phyloP scores from a whole-genome alignment of 2,797 vertebrate species.

The Orestias chungarensis region DNA sequence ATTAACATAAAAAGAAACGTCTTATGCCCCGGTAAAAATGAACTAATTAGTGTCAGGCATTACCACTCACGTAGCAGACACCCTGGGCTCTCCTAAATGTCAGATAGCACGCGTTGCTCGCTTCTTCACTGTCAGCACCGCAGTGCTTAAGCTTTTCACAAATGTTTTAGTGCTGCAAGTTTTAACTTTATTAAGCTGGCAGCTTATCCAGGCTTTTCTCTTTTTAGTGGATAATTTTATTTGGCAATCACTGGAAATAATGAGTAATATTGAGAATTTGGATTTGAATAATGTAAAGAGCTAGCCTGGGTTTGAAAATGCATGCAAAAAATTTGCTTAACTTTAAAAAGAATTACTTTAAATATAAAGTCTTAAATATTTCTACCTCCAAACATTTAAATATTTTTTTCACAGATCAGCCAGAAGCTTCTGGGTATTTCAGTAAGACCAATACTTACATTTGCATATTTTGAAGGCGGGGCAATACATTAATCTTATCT shows the following conservation, averaged over 20 bases:
- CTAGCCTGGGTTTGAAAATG: no score
- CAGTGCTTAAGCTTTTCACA: conserved; percentile 7
- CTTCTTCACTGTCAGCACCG: conserved; percentile 43
- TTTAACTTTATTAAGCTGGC: not conserved
- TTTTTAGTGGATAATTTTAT: not conserved
- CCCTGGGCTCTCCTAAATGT: conserved; percentile 52
- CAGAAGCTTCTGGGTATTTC: no score
- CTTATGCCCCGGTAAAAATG: not conserved
- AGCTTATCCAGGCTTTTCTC: not conserved
- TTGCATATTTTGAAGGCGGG: no score
- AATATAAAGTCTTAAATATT: no score
- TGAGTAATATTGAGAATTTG: not conserved
- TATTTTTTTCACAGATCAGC: no score
- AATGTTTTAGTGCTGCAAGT: not conserved
- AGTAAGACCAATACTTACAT: no score
- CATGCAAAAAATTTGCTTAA: no score
- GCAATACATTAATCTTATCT: no score
- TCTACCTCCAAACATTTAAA: no score
- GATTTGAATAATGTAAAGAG: not conserved
- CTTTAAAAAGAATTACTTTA: no score
- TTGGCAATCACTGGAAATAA: not conserved
- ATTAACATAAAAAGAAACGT: not conserved
- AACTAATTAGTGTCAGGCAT: not conserved
- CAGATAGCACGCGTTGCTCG: conserved; percentile 46
- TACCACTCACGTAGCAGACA: conserved; percentile 12